These are phyloP conservation scores for Troilus luridus DNA, from an alignment of 2,888 invertebrate genomes.

Conservation along the genomic window DNA sequence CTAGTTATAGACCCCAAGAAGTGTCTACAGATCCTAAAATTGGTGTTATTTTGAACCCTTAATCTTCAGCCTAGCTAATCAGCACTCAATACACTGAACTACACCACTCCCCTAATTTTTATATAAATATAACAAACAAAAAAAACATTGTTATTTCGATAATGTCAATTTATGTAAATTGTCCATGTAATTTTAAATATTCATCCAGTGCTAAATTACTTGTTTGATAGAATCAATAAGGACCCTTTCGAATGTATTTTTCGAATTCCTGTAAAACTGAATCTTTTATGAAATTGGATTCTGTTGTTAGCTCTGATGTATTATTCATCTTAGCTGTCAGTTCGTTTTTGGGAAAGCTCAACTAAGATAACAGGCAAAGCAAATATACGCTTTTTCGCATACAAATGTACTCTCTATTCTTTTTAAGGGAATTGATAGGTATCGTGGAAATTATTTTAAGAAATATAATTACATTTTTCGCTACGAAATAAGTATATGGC, in stretches of 20 bases:
- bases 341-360: neutral
- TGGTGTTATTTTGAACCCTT: too few relatives aligned
- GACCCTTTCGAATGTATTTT: neutral
- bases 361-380: neutral
- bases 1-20: too few relatives aligned
- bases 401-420: neutral
- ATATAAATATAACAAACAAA: neutral
- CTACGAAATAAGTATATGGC: neutral
- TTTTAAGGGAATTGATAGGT: neutral
- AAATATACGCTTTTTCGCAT: neutral
- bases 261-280: neutral
- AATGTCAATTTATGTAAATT: neutral
- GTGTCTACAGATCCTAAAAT: too few relatives aligned
- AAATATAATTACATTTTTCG: neutral
- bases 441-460: neutral
- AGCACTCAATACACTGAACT: too few relatives aligned
- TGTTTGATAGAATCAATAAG: neutral
- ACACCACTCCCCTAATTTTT: too few relatives aligned
- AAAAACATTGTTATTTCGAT: neutral
- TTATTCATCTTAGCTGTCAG: neutral
- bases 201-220: neutral
- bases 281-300: neutral
- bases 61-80: too few relatives aligned
- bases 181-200: neutral
- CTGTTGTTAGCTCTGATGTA: slow-evolving; percentile 16